Conservation (phyloP, 2,113 vertebrate species). For the Ibidorhyncha struthersii region DNA sequence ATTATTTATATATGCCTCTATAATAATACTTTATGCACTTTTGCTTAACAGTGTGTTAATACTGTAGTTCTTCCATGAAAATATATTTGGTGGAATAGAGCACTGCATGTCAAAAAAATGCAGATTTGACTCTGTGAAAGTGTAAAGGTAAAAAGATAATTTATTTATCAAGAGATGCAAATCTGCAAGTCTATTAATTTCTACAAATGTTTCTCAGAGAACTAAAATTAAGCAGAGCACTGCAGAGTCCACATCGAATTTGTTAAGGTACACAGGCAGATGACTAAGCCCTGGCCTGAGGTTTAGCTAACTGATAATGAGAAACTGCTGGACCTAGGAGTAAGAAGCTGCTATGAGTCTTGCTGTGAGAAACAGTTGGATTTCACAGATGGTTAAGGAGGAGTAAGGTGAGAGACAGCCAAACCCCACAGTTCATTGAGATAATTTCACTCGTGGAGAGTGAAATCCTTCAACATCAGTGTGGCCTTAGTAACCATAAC, state of each 20-base stretch:
- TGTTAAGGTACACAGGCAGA: background rate
- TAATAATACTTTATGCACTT: background rate
- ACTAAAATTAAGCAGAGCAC: background rate
- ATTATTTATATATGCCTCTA: background rate
- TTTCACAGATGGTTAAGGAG: background rate
- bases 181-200: background rate
- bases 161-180: background rate
- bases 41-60: background rate
- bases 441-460: background rate
- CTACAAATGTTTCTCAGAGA: background rate
- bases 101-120: background rate
- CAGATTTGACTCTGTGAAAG: background rate
- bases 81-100: background rate
- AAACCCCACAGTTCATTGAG: background rate
- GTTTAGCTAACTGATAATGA: background rate
- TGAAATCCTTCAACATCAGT: background rate
- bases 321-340: background rate
- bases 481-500: background rate
- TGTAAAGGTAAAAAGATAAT: background rate
- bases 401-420: accelerated
- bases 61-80: background rate
- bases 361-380: accelerated
- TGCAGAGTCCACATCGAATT: background rate
- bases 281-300: background rate
- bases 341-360: background rate